phyloP scores from a whole-genome alignment of 2,113 vertebrate species.

The Clarias gariepinus region DNA sequence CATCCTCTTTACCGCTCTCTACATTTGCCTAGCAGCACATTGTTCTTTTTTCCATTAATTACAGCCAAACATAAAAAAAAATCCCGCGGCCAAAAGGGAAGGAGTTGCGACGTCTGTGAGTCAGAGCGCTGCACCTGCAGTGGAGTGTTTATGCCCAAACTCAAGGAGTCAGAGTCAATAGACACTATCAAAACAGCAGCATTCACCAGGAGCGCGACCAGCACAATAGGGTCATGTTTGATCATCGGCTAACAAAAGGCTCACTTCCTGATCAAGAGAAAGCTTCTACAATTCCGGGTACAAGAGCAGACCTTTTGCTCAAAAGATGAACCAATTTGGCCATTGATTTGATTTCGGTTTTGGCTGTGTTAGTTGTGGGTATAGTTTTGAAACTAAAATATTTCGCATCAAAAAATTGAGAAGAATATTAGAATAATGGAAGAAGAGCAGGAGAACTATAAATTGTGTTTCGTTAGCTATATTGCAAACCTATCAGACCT shows the following conservation, averaged over 20 bases:
- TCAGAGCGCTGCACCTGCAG: slow-evolving; percentile 51
- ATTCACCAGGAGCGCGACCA: slow-evolving; percentile 38
- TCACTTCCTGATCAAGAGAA: slow-evolving; percentile 41
- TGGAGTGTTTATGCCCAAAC: slow-evolving; percentile 53
- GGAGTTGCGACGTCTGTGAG: slow-evolving; percentile 27
- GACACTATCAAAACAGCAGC: slow-evolving; percentile 54
- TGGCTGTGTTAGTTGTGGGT: neutral
- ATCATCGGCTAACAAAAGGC: slow-evolving; percentile 45
- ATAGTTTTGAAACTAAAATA: neutral
- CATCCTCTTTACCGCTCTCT: slow-evolving; percentile 46
- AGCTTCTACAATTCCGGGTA: slow-evolving; percentile 8
- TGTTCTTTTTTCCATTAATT: slow-evolving; percentile 55
- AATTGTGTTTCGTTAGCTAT: neutral
- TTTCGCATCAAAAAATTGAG: neutral
- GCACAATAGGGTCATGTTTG: slow-evolving; percentile 48
- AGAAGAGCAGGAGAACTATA: neutral
- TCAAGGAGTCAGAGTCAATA: slow-evolving; percentile 55
- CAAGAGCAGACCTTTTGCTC: slow-evolving; percentile 14
- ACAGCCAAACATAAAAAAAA: slow-evolving; percentile 44
- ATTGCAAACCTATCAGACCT: neutral
- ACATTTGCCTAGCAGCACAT: slow-evolving; percentile 40
- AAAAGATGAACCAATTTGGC: slow-evolving; percentile 6
- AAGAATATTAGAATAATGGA: no score
- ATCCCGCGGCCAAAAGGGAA: slow-evolving; percentile 32
- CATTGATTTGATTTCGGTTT: slow-evolving; percentile 9